A percentile compares a stretch with the other conserved stretches of the same genome.
These are phyloP conservation scores for Zaprionus africanus DNA, from an alignment of 1,140 invertebrate species.

Conservation along the genomic window DNA sequence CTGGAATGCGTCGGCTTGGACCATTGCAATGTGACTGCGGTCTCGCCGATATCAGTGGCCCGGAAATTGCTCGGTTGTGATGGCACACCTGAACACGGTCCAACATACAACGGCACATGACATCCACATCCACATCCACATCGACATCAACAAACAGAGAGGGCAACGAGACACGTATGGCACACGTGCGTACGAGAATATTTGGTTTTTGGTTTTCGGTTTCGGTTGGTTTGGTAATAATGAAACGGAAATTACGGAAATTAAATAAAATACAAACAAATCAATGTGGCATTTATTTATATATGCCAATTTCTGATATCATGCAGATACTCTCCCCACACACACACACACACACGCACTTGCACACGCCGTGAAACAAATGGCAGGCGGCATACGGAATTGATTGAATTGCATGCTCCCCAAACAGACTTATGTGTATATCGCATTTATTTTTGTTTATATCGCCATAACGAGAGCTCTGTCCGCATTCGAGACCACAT, in stretches of 20 bases:
- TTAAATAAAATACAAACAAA: constrained; percentile 82
- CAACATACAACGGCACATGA: constrained; percentile 33
- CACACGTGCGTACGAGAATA: constrained; percentile 42
- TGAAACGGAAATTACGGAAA: constrained; percentile 82
- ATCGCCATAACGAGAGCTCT: constrained; percentile 23
- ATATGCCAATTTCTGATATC: constrained; percentile 50
- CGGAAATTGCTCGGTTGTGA: constrained; percentile 96
- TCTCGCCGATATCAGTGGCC: constrained; percentile 92
- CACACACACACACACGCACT: neutral
- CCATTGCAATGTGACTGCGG: constrained; percentile 95
- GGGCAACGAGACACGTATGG: constrained; percentile 22
- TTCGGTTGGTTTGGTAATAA: constrained; percentile 72
- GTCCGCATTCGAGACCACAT: constrained; percentile 11
- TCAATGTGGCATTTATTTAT: constrained; percentile 78
- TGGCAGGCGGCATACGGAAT: constrained; percentile 9
- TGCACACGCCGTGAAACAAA: constrained; percentile 10
- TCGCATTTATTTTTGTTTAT: constrained; percentile 25
- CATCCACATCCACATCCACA: constrained; percentile 2
- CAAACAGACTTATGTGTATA: constrained; percentile 10
- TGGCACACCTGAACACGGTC: constrained; percentile 89
- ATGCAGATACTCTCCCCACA: constrained; percentile 30
- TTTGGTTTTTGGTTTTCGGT: constrained; percentile 58
- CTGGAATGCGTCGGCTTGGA: constrained; percentile 94
- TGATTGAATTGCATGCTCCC: constrained; percentile 32
- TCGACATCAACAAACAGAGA: constrained; percentile 3